A percentile compares a stretch with the other conserved stretches of the same genome.
These are phyloP conservation scores for Phenacoccus solenopsis DNA, from an alignment of 1,140 invertebrate genomes.

Conservation along the genomic window DNA sequence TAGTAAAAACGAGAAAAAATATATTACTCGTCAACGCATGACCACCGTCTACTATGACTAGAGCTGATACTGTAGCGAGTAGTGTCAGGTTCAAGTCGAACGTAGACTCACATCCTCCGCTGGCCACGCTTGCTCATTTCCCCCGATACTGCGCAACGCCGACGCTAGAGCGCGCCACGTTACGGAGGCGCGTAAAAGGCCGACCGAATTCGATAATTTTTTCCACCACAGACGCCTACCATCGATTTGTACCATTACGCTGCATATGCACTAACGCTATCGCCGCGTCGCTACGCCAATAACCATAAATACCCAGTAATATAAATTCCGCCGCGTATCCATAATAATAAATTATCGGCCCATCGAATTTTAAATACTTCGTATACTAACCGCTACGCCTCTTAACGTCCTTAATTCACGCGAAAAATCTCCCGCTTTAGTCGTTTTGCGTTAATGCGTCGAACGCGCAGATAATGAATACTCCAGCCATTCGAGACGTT, in stretches of 20 bases:
- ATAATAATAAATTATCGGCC: too few species aligned
- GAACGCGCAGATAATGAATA: too few species aligned
- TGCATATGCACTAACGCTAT: too few species aligned
- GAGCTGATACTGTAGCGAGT: slow-evolving; percentile 12
- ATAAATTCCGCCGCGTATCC: too few species aligned
- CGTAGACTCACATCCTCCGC: slow-evolving; percentile 12
- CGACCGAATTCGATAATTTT: background rate
- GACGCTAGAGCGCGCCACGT: background rate
- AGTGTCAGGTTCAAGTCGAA: background rate
- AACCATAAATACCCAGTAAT: too few species aligned
- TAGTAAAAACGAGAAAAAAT: background rate
- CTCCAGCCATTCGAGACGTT: too few species aligned
- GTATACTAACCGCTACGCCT: too few species aligned
- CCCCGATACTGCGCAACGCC: background rate
- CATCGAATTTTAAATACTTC: too few species aligned
- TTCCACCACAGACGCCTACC: background rate
- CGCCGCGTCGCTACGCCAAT: too few species aligned
- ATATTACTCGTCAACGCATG: background rate
- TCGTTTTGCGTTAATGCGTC: too few species aligned
- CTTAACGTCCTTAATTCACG: too few species aligned
- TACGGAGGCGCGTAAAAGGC: background rate
- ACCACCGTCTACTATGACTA: slow-evolving; percentile 15
- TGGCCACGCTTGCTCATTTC: slow-evolving; percentile 12
- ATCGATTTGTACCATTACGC: background rate
- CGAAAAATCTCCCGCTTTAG: too few species aligned